Conservation (phyloP, 2,888 invertebrate genomes). For the Drosophila buzzatii region DNA sequence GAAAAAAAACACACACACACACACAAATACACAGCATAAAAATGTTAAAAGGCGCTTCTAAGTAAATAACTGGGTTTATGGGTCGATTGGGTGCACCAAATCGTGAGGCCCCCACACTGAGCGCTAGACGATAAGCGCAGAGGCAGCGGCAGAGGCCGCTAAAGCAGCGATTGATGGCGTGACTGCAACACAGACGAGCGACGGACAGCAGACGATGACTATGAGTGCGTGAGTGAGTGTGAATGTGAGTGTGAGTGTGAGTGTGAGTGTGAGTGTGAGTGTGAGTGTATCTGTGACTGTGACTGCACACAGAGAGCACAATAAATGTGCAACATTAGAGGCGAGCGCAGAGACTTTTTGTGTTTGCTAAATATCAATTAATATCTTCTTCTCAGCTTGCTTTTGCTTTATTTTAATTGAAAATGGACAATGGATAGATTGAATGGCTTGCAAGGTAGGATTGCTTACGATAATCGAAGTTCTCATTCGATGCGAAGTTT, state of each 20-base stretch:
- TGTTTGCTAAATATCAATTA: background rate
- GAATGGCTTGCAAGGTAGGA: background rate
- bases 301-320: background rate
- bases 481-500: no score
- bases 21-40: constrained; percentile 37
- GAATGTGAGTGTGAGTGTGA: background rate
- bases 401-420: background rate
- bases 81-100: constrained; percentile 85
- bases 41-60: constrained; percentile 82
- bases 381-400: background rate
- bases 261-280: background rate
- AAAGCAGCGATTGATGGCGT: constrained; percentile 54
- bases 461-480: background rate
- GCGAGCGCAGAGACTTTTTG: background rate
- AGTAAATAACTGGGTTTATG: constrained; percentile 84
- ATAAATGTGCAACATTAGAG: background rate
- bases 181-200: constrained; percentile 22
- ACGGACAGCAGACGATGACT: constrained; percentile 23
- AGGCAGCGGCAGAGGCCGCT: background rate
- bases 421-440: background rate
- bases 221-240: no score
- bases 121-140: constrained; percentile 31
- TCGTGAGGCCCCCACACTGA: constrained; percentile 74
- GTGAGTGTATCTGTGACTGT: background rate
- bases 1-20: constrained; percentile 11